Percentiles rank a stretch among this genome's conserved stretches.
These are phyloP conservation scores for Madoqua kirkii DNA, from an alignment of 2,113 vertebrate species.

Conservation along the genomic window DNA sequence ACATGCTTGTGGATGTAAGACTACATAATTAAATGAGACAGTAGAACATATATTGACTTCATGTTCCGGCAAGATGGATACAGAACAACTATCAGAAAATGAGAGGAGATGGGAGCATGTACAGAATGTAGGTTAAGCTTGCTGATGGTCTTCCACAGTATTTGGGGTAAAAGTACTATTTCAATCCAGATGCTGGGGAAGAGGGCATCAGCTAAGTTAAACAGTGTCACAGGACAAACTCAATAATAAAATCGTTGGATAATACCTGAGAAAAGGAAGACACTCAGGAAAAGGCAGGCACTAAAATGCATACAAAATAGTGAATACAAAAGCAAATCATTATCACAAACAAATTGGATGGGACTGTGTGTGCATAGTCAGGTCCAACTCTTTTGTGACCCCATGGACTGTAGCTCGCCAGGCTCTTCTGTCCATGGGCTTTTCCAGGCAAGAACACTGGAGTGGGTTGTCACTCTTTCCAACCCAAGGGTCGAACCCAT, in stretches of 20 bases:
- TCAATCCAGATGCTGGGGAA: not conserved
- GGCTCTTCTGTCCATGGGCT: not conserved
- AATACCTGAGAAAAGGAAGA: not conserved
- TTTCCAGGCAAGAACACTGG: not conserved
- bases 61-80: too few species aligned
- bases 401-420: not conserved
- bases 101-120: not conserved
- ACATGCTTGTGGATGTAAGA: too few species aligned
- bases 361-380: not conserved
- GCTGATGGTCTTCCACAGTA: not conserved
- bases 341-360: not conserved
- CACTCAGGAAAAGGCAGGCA: not conserved
- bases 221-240: not conserved
- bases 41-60: too few species aligned
- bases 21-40: too few species aligned
- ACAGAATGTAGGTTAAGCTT: not conserved
- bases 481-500: not conserved
- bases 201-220: not conserved
- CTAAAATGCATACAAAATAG: not conserved
- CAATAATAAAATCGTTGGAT: not conserved
- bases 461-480: not conserved
- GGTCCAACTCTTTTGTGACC: not conserved
- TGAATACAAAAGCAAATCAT: not conserved
- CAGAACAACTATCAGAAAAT: not conserved
- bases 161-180: not conserved